These are phyloP conservation scores for Scaptomyza tumidula DNA, from an alignment of 2,888 invertebrate species.

Conservation along the genomic window DNA sequence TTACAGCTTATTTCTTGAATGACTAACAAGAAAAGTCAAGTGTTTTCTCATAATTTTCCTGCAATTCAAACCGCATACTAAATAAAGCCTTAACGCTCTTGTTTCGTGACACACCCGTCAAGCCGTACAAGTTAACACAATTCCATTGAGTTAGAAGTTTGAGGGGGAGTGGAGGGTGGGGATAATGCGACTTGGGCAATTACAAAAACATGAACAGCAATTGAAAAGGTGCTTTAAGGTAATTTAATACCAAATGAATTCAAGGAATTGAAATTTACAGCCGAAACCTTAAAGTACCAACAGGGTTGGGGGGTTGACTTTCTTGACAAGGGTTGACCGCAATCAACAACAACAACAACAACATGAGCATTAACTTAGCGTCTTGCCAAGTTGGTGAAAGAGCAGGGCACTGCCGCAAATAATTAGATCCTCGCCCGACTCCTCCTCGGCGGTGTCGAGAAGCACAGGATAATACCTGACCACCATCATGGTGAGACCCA, in stretches of 20 bases:
- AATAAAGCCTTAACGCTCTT: not conserved
- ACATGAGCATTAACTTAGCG: conserved; percentile 16
- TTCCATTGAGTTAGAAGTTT: not conserved
- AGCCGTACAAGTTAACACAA: conserved; percentile 51
- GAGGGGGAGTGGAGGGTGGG: not conserved
- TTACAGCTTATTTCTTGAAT: not conserved
- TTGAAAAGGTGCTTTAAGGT: conserved; percentile 64
- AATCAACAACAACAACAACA: too few relatives aligned
- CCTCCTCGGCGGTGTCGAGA: conserved; percentile 54
- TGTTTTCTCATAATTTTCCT: not conserved
- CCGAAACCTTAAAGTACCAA: conserved; percentile 40
- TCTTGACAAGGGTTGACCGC: conserved; percentile 17
- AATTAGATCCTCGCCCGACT: conserved; percentile 55
- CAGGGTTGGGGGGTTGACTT: not conserved
- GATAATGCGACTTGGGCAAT: conserved; percentile 52
- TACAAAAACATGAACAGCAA: conserved; percentile 74
- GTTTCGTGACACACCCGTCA: conserved; percentile 61
- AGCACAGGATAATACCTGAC: conserved; percentile 58
- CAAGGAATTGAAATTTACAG: conserved; percentile 26
- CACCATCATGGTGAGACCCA: conserved; percentile 59
- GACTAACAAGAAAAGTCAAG: not conserved
- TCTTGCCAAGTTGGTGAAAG: conserved; percentile 45
- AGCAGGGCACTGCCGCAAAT: conserved; percentile 61
- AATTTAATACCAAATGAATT: conserved; percentile 58
- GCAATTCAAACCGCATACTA: not conserved